A percentile compares a stretch with the other conserved stretches of the same genome.
Evolutionary conservation across 2,888 invertebrate genomes (phyloP).

Genomic region (Megalurothrips usitatus): DNA sequence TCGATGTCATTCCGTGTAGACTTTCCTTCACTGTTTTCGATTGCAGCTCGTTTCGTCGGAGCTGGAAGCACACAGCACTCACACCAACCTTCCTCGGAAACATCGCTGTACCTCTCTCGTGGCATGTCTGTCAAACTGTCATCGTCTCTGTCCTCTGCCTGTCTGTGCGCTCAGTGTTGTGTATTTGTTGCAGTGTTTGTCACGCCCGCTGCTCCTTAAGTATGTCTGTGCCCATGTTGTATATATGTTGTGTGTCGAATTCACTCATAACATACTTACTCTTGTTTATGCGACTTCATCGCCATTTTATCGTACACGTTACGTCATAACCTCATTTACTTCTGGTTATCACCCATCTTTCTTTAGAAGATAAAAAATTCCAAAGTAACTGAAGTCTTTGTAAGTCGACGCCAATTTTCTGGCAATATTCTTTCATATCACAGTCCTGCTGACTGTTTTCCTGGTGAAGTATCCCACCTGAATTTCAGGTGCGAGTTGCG

Average conservation of each 20-base stretch:
- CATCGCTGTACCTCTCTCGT: conserved; percentile 1
- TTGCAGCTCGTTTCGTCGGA: neutral
- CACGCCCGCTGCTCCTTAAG: conserved; percentile 20
- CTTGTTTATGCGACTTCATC: neutral
- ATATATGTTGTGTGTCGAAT: conserved; percentile 11
- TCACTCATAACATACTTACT: conserved; percentile 10
- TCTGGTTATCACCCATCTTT: neutral
- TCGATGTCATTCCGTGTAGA: too few relatives aligned
- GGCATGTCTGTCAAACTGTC: conserved; percentile 3
- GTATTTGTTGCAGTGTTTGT: conserved; percentile 25
- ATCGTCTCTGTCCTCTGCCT: conserved; percentile 1
- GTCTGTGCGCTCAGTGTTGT: conserved; percentile 22
- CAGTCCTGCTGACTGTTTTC: too few relatives aligned
- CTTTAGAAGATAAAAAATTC: neutral
- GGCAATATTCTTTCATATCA: too few relatives aligned
- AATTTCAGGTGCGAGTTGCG: too few relatives aligned
- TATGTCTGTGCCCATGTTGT: conserved; percentile 18
- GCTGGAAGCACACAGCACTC: neutral
- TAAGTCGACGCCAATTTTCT: too few relatives aligned
- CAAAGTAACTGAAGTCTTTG: too few relatives aligned
- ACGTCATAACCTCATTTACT: neutral
- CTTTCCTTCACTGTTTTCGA: neutral
- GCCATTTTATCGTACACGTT: neutral
- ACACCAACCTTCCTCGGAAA: neutral
- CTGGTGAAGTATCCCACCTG: too few relatives aligned